Conservation (phyloP, 2,888 invertebrate species). For the Ormia ochracea region DNA sequence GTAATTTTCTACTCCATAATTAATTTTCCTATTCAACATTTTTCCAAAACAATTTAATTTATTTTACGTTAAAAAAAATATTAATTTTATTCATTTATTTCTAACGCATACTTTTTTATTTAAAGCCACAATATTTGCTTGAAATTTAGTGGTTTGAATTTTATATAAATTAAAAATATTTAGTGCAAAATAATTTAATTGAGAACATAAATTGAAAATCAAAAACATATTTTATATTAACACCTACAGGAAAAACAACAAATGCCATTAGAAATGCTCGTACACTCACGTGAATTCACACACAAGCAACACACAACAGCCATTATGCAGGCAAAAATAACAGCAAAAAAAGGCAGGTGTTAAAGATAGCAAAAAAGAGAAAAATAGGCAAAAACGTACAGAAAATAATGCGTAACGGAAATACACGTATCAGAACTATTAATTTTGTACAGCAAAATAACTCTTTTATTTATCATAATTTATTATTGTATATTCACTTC, state of each 20-base stretch:
- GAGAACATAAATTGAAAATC: constrained; percentile 27
- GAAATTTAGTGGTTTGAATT: not conserved
- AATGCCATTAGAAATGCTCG: not conserved
- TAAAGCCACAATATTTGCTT: not conserved
- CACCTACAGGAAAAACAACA: constrained; percentile 24
- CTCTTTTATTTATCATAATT: constrained; percentile 13
- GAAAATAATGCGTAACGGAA: constrained; percentile 53
- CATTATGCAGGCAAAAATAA: not conserved
- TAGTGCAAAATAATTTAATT: constrained; percentile 13
- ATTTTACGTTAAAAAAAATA: no score
- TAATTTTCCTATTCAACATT: no score
- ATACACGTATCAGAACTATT: constrained; percentile 38
- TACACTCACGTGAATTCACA: not conserved
- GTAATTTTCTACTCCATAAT: no score
- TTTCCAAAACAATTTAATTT: no score
- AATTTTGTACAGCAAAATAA: constrained; percentile 5
- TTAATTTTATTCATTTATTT: not conserved
- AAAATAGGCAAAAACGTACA: not conserved
- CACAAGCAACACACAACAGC: not conserved
- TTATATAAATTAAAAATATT: constrained; percentile 9
- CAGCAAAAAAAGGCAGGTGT: constrained; percentile 31
- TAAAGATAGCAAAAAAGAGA: not conserved
- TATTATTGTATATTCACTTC: not conserved
- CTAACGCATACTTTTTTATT: not conserved
- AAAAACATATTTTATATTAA: constrained; percentile 44